phyloP scores from a whole-genome alignment of 2,888 invertebrate genomes.

The Scaeva pyrastri region DNA sequence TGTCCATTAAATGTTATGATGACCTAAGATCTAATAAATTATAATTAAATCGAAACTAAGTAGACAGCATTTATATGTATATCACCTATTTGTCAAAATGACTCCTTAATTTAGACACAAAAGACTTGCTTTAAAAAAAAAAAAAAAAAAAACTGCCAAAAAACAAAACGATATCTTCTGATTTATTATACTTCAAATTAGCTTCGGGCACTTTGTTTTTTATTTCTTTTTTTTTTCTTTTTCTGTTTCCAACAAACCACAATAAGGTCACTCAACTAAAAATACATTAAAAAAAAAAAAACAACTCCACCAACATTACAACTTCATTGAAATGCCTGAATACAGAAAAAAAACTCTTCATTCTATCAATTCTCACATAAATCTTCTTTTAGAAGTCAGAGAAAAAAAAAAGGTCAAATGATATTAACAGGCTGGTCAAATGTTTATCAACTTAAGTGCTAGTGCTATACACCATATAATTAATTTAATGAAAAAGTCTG shows the following conservation, averaged over 20 bases:
- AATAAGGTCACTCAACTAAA: constrained; percentile 25
- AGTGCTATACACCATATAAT: constrained; percentile 35
- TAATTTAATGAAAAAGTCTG: constrained; percentile 48
- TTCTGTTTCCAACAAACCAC: background rate
- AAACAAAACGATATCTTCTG: constrained; percentile 4
- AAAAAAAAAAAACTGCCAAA: background rate
- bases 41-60: constrained; percentile 17
- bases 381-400: constrained; percentile 7
- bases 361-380: constrained; percentile 42
- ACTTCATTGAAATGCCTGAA: constrained; percentile 2
- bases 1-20: too few species aligned
- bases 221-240: background rate
- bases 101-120: background rate
- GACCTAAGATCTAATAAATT: background rate
- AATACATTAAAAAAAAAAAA: background rate
- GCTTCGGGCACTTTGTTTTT: constrained; percentile 11
- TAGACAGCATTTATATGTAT: background rate
- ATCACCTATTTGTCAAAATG: constrained; percentile 15
- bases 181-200: constrained; percentile 22
- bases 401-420: constrained; percentile 36
- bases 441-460: constrained; percentile 35
- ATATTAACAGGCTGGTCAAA: constrained; percentile 30
- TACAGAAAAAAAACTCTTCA: constrained; percentile 19
- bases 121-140: too few species aligned
- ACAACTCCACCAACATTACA: constrained; percentile 11